A percentile compares a stretch with the other conserved stretches of the same genome.
Evolutionary conservation across 2,113 vertebrate species (phyloP).

Genomic region (Ictalurus furcatus): DNA sequence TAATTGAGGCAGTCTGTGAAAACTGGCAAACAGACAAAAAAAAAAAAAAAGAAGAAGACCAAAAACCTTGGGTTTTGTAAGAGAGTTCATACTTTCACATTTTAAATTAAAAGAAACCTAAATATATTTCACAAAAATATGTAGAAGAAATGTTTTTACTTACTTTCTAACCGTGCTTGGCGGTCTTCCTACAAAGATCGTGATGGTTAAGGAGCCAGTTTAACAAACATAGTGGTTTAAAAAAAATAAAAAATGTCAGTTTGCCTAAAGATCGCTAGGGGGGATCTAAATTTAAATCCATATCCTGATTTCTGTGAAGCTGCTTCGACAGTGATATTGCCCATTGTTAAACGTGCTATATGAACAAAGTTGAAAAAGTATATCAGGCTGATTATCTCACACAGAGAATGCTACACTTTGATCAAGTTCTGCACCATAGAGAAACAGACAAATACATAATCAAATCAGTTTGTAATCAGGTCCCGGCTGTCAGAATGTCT

Average conservation of each 20-base stretch:
- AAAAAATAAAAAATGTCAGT: background rate
- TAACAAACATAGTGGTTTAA: background rate
- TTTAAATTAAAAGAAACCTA: background rate
- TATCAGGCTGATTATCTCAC: background rate
- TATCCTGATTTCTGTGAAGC: background rate
- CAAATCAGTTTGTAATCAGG: background rate
- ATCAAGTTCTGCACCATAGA: background rate
- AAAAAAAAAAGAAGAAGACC: no score
- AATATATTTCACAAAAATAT: background rate
- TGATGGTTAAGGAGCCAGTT: background rate
- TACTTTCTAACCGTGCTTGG: background rate
- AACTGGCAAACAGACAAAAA: background rate
- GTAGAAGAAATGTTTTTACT: background rate
- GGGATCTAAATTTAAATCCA: background rate
- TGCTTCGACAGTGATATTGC: background rate
- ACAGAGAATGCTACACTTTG: background rate
- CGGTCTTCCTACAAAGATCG: background rate
- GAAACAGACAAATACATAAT: background rate
- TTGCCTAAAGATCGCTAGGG: background rate
- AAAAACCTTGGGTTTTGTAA: background rate
- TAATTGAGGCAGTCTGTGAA: background rate
- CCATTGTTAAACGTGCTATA: background rate
- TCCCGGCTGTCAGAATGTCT: background rate
- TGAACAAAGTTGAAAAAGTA: background rate
- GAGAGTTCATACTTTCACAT: background rate